These are phyloP conservation scores for Megalonaias nervosa DNA, from an alignment of 1,140 invertebrate genomes.

Conservation along the genomic window DNA sequence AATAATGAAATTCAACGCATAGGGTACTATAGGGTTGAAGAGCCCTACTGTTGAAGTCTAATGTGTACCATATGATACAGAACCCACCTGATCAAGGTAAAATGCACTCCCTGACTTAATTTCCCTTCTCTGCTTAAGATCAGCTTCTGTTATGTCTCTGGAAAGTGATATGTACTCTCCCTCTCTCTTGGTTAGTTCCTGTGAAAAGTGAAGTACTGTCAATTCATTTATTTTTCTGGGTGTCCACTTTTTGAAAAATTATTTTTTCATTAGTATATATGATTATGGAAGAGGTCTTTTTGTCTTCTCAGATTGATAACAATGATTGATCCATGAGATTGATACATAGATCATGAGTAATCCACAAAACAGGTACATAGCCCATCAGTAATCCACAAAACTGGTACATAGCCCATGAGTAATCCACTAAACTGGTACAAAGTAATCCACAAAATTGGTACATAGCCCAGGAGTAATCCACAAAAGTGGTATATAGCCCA, in stretches of 20 bases:
- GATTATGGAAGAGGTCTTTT: background rate
- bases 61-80: background rate
- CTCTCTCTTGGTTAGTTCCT: slow-evolving; percentile 89
- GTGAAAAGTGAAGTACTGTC: slow-evolving; percentile 14
- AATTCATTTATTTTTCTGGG: background rate
- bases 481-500: too few relatives aligned
- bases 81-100: slow-evolving; percentile 91
- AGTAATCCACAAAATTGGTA: too few relatives aligned
- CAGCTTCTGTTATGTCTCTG: slow-evolving; percentile 96
- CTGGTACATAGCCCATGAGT: too few relatives aligned
- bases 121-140: slow-evolving; percentile 96
- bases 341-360: too few relatives aligned
- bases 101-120: slow-evolving; percentile 88
- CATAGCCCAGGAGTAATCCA: too few relatives aligned
- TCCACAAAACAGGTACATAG: too few relatives aligned
- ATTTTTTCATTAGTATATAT: background rate
- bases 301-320: background rate
- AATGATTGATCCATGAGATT: background rate
- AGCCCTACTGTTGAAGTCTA: background rate
- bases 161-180: slow-evolving; percentile 95
- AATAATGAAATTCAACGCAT: too few relatives aligned
- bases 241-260: background rate
- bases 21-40: too few relatives aligned
- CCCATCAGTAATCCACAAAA: too few relatives aligned
- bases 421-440: too few relatives aligned